Percentiles rank a stretch among this genome's conserved stretches.
Conservation (phyloP, 2,113 vertebrate genomes). For the Plestiodon gilberti region DNA sequence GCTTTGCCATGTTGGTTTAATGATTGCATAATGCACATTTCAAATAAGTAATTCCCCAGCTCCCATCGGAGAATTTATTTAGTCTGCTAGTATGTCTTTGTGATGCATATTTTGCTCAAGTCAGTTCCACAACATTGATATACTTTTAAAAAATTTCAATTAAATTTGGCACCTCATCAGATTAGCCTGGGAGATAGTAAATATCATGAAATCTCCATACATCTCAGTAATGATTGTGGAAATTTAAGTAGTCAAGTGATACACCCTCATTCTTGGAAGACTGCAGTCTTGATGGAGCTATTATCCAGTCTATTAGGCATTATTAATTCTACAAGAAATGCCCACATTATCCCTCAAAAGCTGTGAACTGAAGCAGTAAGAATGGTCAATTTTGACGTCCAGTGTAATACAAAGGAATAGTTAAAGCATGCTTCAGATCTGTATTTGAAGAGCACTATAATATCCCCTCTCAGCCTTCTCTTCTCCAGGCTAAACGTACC, state of each 20-base stretch:
- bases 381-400: conserved; percentile 25
- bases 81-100: conserved; percentile 57
- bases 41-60: conserved; percentile 40
- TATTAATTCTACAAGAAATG: conserved; percentile 29
- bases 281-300: background rate
- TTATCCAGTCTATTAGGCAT: conserved; percentile 53
- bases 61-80: conserved; percentile 35
- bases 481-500: no score
- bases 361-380: background rate
- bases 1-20: conserved; percentile 55
- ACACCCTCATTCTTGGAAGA: conserved; percentile 3
- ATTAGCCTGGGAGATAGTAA: conserved; percentile 29
- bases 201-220: background rate
- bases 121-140: conserved; percentile 37
- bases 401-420: background rate
- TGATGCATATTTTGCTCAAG: conserved; percentile 26
- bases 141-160: conserved; percentile 16
- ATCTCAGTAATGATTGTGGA: conserved; percentile 25
- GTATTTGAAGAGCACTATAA: no score
- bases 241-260: conserved; percentile 31
- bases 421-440: background rate
- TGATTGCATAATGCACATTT: conserved; percentile 47
- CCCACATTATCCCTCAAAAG: conserved; percentile 14
- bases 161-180: conserved; percentile 29
- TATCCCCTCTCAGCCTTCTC: no score